Evolutionary conservation across 2,113 vertebrate genomes (phyloP), one percentile per base, ranked within the genome.

Genomic region (Stegastes partitus): DNA sequence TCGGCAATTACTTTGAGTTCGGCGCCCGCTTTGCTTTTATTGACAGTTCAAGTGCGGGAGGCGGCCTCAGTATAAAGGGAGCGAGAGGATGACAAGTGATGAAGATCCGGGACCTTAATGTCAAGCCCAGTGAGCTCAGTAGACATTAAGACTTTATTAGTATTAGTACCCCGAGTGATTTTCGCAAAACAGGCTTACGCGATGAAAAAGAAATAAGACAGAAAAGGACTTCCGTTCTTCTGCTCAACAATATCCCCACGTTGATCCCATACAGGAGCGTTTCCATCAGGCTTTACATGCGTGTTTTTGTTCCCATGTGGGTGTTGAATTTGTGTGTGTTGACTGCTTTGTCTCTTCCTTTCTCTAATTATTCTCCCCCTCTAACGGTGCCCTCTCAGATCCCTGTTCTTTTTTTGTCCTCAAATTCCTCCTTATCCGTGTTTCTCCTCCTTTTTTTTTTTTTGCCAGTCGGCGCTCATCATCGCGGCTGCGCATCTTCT

Each of bases 351-450:
- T 86, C 51, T 77, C 31, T 75, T 59, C 45, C 34, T 80, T 76
- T 70, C 74, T 84, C 82, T 87, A 84, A 88, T 89, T 89, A 80
- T 74, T 50, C 74, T 65, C 37, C 50, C 39, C 69, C 76, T 62
- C 65, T 26, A 79, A 82, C 81, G 47, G 50, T 68, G 76, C 80
- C 87, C 67, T 85, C 57, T 79, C 81, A 76, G 54, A 84, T 86
- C 61, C 64, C 21, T 34, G 34, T 47, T n/a, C 16, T 82, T 65
- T 82, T 78, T 81, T 63, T 83, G 44, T 86, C 82, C 59, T 83
- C 65, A 78, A 39, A 79, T 84, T 75, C 63, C 62, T 73, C 79
- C 79, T 89, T 69, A 76, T 86, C 68, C 19, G 1, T 15, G n/a
- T 74, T 79, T 70, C 67, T 84, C 39, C 61, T 83, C 77, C 75